Base-by-base conservation (phyloP, 1,140 invertebrate genomes). In the Drosophila athabasca region DNA sequence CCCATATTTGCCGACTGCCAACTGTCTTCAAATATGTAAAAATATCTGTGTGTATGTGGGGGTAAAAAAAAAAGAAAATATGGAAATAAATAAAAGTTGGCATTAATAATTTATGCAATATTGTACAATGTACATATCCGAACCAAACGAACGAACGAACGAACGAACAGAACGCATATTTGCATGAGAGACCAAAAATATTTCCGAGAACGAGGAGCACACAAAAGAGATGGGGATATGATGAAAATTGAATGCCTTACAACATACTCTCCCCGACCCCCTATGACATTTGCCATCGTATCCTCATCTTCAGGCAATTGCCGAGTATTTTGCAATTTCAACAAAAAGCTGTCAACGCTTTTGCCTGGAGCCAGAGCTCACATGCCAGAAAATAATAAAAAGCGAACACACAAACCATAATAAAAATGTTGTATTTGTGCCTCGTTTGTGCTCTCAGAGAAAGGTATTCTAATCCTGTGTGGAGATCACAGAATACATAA, bases 21-120 rank as follows among this genome's bases (percentile, higher is more conserved):
- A 88, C 83, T 88, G 82, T 87, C 82, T 87, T 87, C 82, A 87
- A 87, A 87, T 87, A 87, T 87, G 83, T 87, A 82, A 87, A 87
- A 76, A 87, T 69, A 70, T 39, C 11, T 65, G 51, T 41, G 49
- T 41, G 41, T 22, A 46, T 64, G 13, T 64, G 13, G 41, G 53
- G 43, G 29, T 5, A 24, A 31, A 44, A 26, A 51, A 29, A 60
- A 55, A 26, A 24, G 31, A 49, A 80, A 84, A 83, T 80, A 85
- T 85, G 82, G 76, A 64, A 87, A 85, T 76, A 87, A 87, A 87
- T 88, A 87, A 88, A 87, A 87, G 83, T 87, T 87, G 82, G 78
- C 66, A 87, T 87, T 82, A 78, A 87, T 87, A 87, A 87, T 87
- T 88, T 87, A 87, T 85, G 82, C 82, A 87, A 85, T 85, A 87